These are phyloP conservation scores for Anas acuta DNA, from an alignment of 2,797 vertebrate species.

Conservation along the genomic window DNA sequence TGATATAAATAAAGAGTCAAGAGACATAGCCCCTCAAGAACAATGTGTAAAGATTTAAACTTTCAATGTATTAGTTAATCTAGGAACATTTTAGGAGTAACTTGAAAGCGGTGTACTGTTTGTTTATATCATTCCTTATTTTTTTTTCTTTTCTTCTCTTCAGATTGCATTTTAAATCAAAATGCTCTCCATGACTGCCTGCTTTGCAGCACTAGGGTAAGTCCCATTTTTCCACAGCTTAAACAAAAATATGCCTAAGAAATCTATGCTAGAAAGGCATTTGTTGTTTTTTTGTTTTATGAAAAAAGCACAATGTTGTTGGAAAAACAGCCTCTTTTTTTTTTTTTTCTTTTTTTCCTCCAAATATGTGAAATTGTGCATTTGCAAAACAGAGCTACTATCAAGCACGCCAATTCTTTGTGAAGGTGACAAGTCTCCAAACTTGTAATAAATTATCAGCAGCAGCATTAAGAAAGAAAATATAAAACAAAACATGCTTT, in stretches of 20 bases:
- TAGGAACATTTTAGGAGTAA: conserved; percentile 73
- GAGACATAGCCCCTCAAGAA: conserved; percentile 74
- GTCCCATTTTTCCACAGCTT: conserved; percentile 75
- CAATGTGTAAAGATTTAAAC: conserved; percentile 78
- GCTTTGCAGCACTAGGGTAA: conserved; percentile 79
- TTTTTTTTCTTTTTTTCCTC: not conserved
- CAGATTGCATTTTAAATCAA: conserved; percentile 79
- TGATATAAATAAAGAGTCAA: conserved; percentile 77
- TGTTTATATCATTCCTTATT: conserved; percentile 71
- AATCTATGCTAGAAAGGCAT: conserved; percentile 65
- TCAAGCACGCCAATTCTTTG: conserved; percentile 52
- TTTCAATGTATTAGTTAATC: conserved; percentile 71
- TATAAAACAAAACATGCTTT: conserved; percentile 73
- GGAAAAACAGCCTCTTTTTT: not conserved
- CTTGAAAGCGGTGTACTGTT: conserved; percentile 71
- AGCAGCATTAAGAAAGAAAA: conserved; percentile 77
- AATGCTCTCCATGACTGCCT: conserved; percentile 77
- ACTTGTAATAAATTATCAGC: conserved; percentile 71
- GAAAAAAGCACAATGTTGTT: conserved; percentile 49
- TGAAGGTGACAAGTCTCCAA: conserved; percentile 66
- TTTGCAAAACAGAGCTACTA: conserved; percentile 57
- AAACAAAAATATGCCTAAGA: conserved; percentile 67
- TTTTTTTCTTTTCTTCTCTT: conserved; percentile 46
- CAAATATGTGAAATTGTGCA: conserved; percentile 33
- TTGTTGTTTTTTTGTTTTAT: conserved; percentile 61